Conservation (phyloP, 2,888 invertebrate species). For the Homarus gammarus region DNA sequence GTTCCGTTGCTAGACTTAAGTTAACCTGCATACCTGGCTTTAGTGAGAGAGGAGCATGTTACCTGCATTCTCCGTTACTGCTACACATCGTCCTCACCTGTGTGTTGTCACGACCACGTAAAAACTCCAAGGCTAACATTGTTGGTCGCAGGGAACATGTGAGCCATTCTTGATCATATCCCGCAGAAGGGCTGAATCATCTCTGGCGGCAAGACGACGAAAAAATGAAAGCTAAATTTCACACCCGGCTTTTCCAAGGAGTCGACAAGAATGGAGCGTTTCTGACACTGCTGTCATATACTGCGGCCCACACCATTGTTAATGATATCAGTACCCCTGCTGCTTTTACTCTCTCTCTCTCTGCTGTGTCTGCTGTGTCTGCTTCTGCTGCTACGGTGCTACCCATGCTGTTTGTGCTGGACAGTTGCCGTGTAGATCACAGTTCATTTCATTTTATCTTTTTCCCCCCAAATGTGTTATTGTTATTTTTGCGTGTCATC, state of each 20-base stretch:
- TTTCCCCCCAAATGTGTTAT: too few species aligned
- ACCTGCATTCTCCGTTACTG: background rate
- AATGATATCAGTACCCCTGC: background rate
- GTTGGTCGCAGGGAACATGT: constrained; percentile 20
- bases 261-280: constrained; percentile 12
- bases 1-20: background rate
- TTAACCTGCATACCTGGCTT: background rate
- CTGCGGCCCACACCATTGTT: background rate
- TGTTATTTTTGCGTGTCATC: too few species aligned
- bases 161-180: constrained; percentile 51
- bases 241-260: constrained; percentile 33
- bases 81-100: background rate
- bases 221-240: constrained; percentile 52
- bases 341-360: background rate
- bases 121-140: background rate
- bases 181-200: constrained; percentile 54
- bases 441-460: too few species aligned
- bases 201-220: constrained; percentile 10
- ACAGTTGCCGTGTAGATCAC: too few species aligned
- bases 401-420: too few species aligned
- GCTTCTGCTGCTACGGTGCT: background rate
- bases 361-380: background rate
- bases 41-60: background rate
- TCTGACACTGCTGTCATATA: background rate
- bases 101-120: background rate